These are phyloP conservation scores for Acronicta aceris DNA, from an alignment of 2,888 invertebrate genomes.

Conservation along the genomic window DNA sequence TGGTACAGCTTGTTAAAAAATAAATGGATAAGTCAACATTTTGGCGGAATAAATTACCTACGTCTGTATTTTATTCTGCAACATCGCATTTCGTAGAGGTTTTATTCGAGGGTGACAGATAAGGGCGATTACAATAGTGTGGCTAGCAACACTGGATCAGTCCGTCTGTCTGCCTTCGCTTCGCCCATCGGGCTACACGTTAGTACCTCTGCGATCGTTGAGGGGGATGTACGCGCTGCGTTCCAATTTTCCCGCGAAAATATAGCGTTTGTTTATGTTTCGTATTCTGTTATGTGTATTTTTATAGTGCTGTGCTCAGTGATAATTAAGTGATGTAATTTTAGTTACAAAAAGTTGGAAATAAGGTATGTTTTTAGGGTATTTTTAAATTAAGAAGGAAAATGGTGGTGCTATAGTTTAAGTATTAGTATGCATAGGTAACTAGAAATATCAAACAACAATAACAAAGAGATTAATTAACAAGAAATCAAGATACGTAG, in stretches of 20 bases:
- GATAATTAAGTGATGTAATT: not conserved
- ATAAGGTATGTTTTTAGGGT: slow-evolving; percentile 14
- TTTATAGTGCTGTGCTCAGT: slow-evolving; percentile 16
- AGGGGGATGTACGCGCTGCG: slow-evolving; percentile 21
- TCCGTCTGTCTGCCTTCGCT: slow-evolving; percentile 14
- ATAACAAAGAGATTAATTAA: no score
- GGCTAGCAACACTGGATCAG: slow-evolving; percentile 23
- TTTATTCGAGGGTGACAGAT: slow-evolving; percentile 21
- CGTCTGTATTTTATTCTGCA: no score
- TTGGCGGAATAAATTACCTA: no score
- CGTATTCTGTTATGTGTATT: slow-evolving; percentile 9
- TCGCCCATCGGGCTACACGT: slow-evolving; percentile 2
- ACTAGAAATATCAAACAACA: no score
- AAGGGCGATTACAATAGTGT: slow-evolving; percentile 15
- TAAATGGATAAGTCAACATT: no score
- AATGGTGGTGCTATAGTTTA: no score
- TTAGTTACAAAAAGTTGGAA: no score
- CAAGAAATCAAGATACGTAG: no score
- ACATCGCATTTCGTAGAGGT: not conserved
- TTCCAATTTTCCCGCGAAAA: slow-evolving; percentile 33
- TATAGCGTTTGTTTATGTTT: slow-evolving; percentile 2
- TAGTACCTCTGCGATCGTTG: slow-evolving; percentile 23
- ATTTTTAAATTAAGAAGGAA: no score
- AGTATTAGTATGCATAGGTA: no score
- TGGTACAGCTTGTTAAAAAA: no score